These are phyloP conservation scores for Pygoscelis antarcticus DNA, from an alignment of 2,113 vertebrate genomes.

Conservation along the genomic window DNA sequence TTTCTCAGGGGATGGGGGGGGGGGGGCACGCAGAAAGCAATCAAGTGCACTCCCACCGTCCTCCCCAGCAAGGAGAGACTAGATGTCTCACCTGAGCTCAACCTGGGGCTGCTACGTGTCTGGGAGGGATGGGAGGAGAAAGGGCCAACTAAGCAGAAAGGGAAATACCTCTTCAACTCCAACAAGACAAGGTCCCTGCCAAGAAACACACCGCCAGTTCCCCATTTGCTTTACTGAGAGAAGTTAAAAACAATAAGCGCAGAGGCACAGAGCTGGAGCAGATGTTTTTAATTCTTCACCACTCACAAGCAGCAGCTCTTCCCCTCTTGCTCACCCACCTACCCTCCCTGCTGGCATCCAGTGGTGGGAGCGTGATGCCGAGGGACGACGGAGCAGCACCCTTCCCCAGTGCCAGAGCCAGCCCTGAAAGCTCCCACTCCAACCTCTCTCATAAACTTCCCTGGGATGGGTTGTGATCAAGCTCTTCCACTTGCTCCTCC, in stretches of 20 bases:
- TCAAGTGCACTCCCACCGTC: not conserved
- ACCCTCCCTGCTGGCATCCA: not conserved
- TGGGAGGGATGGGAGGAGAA: not conserved
- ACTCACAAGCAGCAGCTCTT: not conserved
- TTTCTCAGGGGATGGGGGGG: not conserved
- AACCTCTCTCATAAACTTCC: not conserved
- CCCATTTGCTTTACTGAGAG: not conserved
- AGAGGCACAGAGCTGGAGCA: not conserved
- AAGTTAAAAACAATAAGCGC: not conserved
- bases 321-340: not conserved
- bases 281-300: not conserved
- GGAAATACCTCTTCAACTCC: not conserved
- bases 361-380: fast-evolving
- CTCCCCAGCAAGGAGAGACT: not conserved
- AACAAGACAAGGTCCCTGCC: not conserved
- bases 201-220: not conserved
- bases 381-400: not conserved
- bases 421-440: not conserved
- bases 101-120: not conserved
- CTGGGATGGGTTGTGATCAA: not conserved
- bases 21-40: too few relatives aligned
- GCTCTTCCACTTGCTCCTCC: not conserved
- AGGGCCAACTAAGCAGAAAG: not conserved
- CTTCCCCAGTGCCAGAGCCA: not conserved
- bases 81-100: not conserved